Conservation (phyloP, 1,140 invertebrate genomes). For the Drosophila bifasciata region DNA sequence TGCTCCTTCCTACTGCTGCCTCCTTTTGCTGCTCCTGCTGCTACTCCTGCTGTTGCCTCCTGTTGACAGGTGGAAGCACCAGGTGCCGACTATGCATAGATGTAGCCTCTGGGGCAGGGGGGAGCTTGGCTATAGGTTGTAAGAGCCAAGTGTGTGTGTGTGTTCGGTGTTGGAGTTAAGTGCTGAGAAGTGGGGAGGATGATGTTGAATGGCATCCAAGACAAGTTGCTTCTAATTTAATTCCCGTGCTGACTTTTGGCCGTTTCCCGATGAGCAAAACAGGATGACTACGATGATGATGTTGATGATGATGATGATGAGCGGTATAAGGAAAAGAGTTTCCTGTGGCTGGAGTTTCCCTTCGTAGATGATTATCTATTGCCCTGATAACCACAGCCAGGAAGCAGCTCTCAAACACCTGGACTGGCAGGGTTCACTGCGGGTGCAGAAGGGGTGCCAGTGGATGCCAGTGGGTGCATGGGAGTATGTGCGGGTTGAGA, state of each 20-base stretch:
- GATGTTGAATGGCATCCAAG: constrained; percentile 59
- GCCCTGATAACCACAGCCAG: too few species aligned
- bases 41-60: constrained; percentile 8
- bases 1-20: not conserved
- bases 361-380: not conserved
- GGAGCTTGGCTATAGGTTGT: too few species aligned
- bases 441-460: too few species aligned
- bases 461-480: too few species aligned
- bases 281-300: too few species aligned
- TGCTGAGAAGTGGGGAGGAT: not conserved
- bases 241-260: constrained; percentile 55
- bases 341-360: constrained; percentile 11
- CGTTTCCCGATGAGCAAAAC: constrained; percentile 11
- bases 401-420: too few species aligned
- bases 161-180: not conserved
- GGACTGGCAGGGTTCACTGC: too few species aligned
- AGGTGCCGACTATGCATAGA: constrained; percentile 34
- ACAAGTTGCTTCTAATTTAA: constrained; percentile 78
- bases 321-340: constrained; percentile 1
- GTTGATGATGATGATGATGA: not conserved
- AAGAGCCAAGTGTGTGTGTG: not conserved
- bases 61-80: constrained; percentile 1
- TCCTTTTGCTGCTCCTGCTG: not conserved
- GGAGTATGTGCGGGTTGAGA: constrained; percentile 1
- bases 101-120: not conserved